Evolutionary conservation across 2,797 vertebrate genomes (phyloP).

Genomic region (Epinephelus coioides): DNA sequence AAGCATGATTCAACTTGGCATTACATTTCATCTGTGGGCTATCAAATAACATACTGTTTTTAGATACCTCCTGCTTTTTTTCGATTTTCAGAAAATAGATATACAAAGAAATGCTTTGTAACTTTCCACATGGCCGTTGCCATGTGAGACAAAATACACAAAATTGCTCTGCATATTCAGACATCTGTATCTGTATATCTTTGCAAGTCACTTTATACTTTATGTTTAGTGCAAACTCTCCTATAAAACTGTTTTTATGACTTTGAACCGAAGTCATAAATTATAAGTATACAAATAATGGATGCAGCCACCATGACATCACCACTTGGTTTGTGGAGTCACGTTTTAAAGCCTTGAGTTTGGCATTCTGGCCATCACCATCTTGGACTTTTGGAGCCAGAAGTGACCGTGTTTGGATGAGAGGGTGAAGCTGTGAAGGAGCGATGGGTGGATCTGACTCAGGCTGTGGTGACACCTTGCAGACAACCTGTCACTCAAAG

Average conservation of each 20-base stretch:
- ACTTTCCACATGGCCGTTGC: background rate
- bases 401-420: too few species aligned
- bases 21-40: background rate
- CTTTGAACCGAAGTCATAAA: background rate
- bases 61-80: background rate
- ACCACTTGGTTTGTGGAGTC: too few species aligned
- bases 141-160: constrained; percentile 6
- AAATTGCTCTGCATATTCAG: background rate
- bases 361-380: too few species aligned
- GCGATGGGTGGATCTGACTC: too few species aligned
- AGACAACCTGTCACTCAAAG: too few species aligned
- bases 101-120: background rate
- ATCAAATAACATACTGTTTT: constrained; percentile 10
- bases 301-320: too few species aligned
- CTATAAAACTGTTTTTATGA: background rate
- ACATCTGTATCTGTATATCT: background rate
- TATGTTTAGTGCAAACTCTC: background rate
- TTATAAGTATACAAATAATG: too few species aligned
- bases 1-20: background rate
- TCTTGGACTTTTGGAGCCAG: too few species aligned
- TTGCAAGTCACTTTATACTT: background rate
- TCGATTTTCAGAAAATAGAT: background rate
- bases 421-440: too few species aligned
- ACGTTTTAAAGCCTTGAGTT: too few species aligned
- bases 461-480: too few species aligned